Evolutionary conservation across 2,797 vertebrate species (phyloP), one percentile per base, ranked within the genome.

Genomic region (Sebastes taczanowskii): DNA sequence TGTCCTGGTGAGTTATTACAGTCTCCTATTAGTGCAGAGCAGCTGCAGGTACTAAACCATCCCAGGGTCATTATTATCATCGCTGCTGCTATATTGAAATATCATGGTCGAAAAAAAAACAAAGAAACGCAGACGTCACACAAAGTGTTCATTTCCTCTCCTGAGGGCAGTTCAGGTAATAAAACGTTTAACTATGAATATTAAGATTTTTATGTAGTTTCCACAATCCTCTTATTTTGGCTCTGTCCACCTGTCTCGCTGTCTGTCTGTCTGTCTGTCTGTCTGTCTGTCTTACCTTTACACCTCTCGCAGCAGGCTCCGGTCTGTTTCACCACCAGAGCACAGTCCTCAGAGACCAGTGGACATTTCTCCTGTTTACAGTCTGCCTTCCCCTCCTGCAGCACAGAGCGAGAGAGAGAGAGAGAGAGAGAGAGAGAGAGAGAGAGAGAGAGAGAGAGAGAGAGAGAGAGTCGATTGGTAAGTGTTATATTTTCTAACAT

Each of bases 291-390:
- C 14, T 90, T 88, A 99, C 98, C 98, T 99, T 99, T 99, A 88
- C 98, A 99, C 73, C 92, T 95, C 88, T 99, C 98, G 30, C 98
- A 99, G 94, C 98, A 99, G 91, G 97, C 97, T 77, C 97, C 98
- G 1, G 96, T 97, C 93, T 98, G 98, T 85, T 99, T 99, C 88
- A 99, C 94, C 90, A 98, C 97, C 81, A 99, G 95, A 32, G 98
- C 97, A 38, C 98, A 99, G 91, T 99, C 97, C 56, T 97, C 96
- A 2, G 96, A 96, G 56, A 99, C 95, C 64, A 93, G 88, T 0
- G 97, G 97, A 84, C 98, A 99, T 87, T 97, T 99, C 94, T 99
- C 98, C 91, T 98, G 97, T 80, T 97, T 98, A 86, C 98, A 99
- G 63, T 98, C 97, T 30, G 98, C 98, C 90, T 99, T 99, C 82